A percentile compares a stretch with the other conserved stretches of the same genome.
These are phyloP conservation scores for Sisyra terminalis DNA, from an alignment of 2,888 invertebrate species.

Conservation along the genomic window DNA sequence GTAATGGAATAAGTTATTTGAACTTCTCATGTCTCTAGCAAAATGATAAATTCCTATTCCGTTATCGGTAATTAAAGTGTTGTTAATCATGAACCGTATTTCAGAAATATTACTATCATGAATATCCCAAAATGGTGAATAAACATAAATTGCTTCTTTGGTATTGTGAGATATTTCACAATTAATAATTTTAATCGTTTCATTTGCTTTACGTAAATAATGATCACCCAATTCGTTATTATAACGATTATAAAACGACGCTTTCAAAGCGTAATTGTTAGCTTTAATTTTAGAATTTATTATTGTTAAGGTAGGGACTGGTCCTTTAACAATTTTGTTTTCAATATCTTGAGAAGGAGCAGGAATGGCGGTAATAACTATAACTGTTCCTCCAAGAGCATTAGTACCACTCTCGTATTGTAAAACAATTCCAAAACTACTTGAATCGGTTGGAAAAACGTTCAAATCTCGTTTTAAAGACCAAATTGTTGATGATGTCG, in stretches of 20 bases:
- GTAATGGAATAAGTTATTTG: constrained; percentile 96
- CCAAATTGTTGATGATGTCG: constrained; percentile 52
- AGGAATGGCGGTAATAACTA: constrained; percentile 56
- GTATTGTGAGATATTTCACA: constrained; percentile 68
- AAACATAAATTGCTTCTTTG: constrained; percentile 64
- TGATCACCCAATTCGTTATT: constrained; percentile 73
- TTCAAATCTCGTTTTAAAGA: constrained; percentile 67
- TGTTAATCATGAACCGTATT: constrained; percentile 77
- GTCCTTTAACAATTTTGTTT: constrained; percentile 60
- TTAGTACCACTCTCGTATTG: constrained; percentile 63
- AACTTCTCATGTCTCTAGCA: constrained; percentile 83
- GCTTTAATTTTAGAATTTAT: constrained; percentile 58
- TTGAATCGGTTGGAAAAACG: constrained; percentile 79
- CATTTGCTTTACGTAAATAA: constrained; percentile 74
- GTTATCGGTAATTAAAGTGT: constrained; percentile 72
- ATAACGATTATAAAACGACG: constrained; percentile 77
- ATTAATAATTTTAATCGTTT: constrained; percentile 61
- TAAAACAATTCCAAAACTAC: constrained; percentile 62
- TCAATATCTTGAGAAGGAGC: constrained; percentile 57
- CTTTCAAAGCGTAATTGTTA: constrained; percentile 66
- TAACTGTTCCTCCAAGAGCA: constrained; percentile 67
- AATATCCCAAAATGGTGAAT: constrained; percentile 76
- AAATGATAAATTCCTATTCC: constrained; percentile 76
- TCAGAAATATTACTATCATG: constrained; percentile 77
- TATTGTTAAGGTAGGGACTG: constrained; percentile 58